A percentile compares a stretch with the other conserved stretches of the same genome.
phyloP scores from a whole-genome alignment of 2,797 vertebrate genomes.

The Neopelma chrysocephalum region DNA sequence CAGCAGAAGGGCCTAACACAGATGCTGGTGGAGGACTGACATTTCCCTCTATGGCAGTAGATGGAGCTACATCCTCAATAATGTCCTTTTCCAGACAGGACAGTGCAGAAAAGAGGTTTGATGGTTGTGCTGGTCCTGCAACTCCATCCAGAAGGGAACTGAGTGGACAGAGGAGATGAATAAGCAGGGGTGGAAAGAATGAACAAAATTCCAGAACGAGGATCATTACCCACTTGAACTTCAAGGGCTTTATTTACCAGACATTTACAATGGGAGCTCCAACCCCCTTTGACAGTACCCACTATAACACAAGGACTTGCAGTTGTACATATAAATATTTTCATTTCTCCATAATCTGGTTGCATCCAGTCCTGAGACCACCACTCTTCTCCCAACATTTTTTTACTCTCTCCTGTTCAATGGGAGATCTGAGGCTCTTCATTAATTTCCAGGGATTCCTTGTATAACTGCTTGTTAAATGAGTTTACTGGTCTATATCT shows the following conservation, averaged over 20 bases:
- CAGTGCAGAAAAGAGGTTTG: too few species aligned
- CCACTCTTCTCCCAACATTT: neutral
- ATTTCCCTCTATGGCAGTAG: neutral
- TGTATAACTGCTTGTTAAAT: neutral
- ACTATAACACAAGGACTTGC: fast-evolving
- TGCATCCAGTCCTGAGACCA: neutral
- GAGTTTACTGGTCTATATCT: neutral
- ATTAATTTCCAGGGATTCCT: neutral
- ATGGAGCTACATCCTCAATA: constrained; percentile 40
- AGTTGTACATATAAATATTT: neutral
- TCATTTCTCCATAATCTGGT: neutral
- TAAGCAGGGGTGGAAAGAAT: neutral
- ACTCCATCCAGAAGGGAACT: neutral
- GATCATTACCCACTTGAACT: neutral
- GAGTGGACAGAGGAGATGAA: neutral
- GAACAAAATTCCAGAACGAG: neutral
- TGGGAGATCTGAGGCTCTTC: neutral
- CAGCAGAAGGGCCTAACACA: neutral
- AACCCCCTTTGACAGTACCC: neutral
- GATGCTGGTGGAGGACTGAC: neutral
- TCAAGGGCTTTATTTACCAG: neutral
- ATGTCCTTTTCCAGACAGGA: neutral
- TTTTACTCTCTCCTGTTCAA: neutral
- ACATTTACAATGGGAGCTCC: neutral
- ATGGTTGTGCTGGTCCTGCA: neutral